Base-by-base conservation (phyloP, 2,888 invertebrate genomes). In the Paralinhomoeus sp. region DNA sequence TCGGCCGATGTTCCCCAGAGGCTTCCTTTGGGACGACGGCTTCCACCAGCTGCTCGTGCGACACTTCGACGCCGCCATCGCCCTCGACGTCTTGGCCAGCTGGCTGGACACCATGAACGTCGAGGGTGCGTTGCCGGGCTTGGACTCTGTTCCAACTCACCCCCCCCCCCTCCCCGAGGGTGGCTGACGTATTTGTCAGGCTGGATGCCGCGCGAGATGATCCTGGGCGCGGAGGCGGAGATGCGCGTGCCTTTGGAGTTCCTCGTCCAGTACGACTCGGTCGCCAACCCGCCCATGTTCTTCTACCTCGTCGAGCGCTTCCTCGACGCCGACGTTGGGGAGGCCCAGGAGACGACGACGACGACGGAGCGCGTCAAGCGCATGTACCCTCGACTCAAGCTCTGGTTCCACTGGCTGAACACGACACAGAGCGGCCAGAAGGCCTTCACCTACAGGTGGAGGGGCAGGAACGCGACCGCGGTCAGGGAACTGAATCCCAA, bases 1-100 rank as follows among this genome's bases (percentile, higher is more conserved):
- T 7, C 69, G 87, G 51, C 85, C 91, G 27, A 91, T 91, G 68
- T 97, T 97, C 64, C 97, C 97, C 0, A 74, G 97, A 20, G 97
- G 97, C 0, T 97, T 97, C 64, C 72, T 99, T 0, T 99, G 97
- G 97, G 97, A 99, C 63, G 97, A 99, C 67, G 97, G 97, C 21
- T 99, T 99, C 64, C 97, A 99, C 63, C 83, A 87, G 0, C 67
- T 93, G 7, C 68, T 99, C 12, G 75, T 97, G 37, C 62, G 65
- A 20, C 60, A 65, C 48, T 72, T 71, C 67, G 67, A 72, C 51
- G 57, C 59, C 22, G 49, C 51, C 5, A 45, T 60, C 39, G 48
- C 57, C n/a, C 35, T 62, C n/a, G 57, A 93, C 62, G 87, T 97
- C 24, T 77, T 91, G 2, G 77, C 79, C 7, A 89, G 91, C 60